A percentile compares a stretch with the other conserved stretches of the same genome.
Conservation (phyloP, 2,113 vertebrate species). For the Rhegmatorhina hoffmannsi region DNA sequence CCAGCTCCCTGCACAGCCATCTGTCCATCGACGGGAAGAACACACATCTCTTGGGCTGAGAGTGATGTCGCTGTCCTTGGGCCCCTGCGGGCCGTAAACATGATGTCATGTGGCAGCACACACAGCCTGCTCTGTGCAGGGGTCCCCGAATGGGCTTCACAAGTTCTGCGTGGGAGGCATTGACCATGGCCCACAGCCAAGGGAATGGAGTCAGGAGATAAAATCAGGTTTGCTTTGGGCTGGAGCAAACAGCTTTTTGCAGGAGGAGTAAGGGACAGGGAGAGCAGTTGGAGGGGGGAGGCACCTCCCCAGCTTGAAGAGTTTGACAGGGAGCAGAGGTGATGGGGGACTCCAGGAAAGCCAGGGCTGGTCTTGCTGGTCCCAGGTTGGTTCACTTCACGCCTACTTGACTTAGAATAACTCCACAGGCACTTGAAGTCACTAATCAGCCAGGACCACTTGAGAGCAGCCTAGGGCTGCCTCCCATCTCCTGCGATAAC, state of each 20-base stretch:
- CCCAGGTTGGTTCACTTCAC: background rate
- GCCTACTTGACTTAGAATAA: constrained; percentile 70
- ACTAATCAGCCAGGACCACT: constrained; percentile 61
- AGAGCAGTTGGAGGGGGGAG: background rate
- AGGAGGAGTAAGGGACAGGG: background rate
- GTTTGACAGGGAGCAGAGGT: background rate
- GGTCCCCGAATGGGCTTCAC: constrained; percentile 48
- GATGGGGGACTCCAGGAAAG: background rate
- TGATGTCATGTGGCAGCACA: constrained; percentile 54
- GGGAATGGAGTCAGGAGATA: constrained; percentile 62
- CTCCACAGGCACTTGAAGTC: constrained; percentile 52
- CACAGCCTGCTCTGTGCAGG: constrained; percentile 23
- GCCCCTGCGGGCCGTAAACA: constrained; percentile 1
- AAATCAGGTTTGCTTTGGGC: constrained; percentile 72
- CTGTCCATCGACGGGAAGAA: background rate
- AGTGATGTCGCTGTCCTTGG: constrained; percentile 7
- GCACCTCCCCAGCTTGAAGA: fast-evolving
- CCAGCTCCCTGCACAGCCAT: fast-evolving
- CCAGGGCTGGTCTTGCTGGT: fast-evolving
- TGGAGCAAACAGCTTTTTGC: constrained; percentile 49
- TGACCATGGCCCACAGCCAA: constrained; percentile 53
- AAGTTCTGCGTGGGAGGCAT: constrained; percentile 68
- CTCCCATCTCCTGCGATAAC: constrained; percentile 44
- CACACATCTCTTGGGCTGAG: background rate
- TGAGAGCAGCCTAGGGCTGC: constrained; percentile 48